A percentile compares a stretch with the other conserved stretches of the same genome.
phyloP scores from a whole-genome alignment of 2,888 invertebrate species.

The Philhelius pedissequus region DNA sequence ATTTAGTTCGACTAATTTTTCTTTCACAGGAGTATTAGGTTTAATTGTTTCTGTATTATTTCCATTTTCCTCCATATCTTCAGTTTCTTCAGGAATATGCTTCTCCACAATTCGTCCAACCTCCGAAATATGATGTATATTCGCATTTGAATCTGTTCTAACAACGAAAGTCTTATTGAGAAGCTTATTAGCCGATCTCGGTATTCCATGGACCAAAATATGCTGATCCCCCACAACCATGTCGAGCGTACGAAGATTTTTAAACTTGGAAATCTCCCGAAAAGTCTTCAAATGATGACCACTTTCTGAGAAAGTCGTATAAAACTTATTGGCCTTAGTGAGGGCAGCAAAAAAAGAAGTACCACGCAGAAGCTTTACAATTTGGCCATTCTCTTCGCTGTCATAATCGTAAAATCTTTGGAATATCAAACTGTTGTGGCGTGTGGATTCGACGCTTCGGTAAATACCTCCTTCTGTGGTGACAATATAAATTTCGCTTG shows the following conservation, averaged over 20 bases:
- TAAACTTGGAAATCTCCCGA: constrained; percentile 78
- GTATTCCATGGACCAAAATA: constrained; percentile 76
- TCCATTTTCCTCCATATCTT: constrained; percentile 26
- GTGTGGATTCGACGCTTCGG: constrained; percentile 76
- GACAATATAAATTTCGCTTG: constrained; percentile 77
- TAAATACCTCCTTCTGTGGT: constrained; percentile 77
- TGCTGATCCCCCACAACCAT: constrained; percentile 77
- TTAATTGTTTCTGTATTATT: constrained; percentile 61
- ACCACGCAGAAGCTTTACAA: constrained; percentile 76
- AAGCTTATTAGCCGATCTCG: constrained; percentile 71
- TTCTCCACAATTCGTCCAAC: constrained; percentile 38
- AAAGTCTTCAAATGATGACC: constrained; percentile 78
- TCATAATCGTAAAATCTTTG: constrained; percentile 78
- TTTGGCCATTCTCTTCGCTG: constrained; percentile 78
- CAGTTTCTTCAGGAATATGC: constrained; percentile 65
- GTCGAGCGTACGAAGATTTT: constrained; percentile 76
- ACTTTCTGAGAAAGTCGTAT: constrained; percentile 78
- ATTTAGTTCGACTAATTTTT: constrained; percentile 1
- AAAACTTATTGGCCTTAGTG: constrained; percentile 77
- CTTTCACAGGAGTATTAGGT: constrained; percentile 65
- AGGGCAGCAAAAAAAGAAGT: constrained; percentile 76
- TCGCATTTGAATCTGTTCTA: constrained; percentile 63
- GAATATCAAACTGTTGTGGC: constrained; percentile 76
- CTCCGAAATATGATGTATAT: constrained; percentile 16
- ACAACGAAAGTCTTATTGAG: constrained; percentile 73